Conservation (phyloP, 2,113 vertebrate genomes). For the Gymnorhina tibicen region DNA sequence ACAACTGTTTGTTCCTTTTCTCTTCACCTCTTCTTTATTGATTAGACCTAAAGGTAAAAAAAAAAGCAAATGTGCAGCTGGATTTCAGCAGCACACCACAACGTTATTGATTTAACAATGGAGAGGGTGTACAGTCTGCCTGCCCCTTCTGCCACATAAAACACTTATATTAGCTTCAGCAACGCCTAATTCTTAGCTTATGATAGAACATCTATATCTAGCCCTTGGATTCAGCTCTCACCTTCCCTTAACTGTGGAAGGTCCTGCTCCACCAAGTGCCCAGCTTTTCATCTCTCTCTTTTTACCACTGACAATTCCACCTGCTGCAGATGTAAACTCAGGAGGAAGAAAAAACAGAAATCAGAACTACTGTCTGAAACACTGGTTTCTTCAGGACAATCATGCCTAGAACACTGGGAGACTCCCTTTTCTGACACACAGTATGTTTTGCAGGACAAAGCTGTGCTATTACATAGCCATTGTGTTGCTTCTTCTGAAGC, state of each 20-base stretch:
- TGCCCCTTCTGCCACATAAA: constrained; percentile 2
- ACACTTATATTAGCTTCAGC: background rate
- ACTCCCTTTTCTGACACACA: background rate
- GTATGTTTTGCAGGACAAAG: background rate
- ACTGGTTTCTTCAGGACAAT: background rate
- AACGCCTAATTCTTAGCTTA: background rate
- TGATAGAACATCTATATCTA: background rate
- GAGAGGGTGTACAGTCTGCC: background rate
- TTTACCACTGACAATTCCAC: background rate
- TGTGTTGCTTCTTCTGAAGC: background rate
- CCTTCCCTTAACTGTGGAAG: background rate
- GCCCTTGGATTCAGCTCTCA: background rate
- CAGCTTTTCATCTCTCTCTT: background rate
- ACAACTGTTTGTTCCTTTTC: background rate
- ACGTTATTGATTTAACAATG: background rate
- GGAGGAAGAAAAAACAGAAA: background rate
- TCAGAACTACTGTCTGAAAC: background rate
- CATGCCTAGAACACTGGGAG: background rate
- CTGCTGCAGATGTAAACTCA: background rate
- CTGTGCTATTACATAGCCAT: accelerated
- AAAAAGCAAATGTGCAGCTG: accelerated
- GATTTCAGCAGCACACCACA: background rate
- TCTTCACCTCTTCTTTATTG: constrained; percentile 7
- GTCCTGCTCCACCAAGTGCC: background rate
- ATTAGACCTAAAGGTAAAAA: background rate